Evolutionary conservation across 1,140 invertebrate species (phyloP).

Genomic region (Oryzaephilus surinamensis): DNA sequence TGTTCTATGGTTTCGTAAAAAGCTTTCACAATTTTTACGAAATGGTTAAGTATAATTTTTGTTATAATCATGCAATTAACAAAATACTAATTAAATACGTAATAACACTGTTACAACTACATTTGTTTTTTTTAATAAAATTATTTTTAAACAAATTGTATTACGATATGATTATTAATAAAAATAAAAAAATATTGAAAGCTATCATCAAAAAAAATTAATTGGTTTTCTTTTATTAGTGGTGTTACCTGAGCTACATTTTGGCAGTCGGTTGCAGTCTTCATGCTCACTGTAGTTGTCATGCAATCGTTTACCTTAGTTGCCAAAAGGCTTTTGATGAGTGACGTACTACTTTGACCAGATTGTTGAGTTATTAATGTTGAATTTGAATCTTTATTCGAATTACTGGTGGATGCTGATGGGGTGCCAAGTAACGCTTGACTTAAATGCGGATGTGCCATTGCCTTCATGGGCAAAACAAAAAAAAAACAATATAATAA

Average conservation of each 20-base stretch:
- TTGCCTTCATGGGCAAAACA: conserved; percentile 36
- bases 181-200: neutral
- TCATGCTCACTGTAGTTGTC: conserved; percentile 40
- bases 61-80: too few species aligned
- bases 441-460: conserved; percentile 50
- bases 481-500: conserved; percentile 1
- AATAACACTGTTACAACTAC: conserved; percentile 27
- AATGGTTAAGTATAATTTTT: too few species aligned
- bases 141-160: neutral
- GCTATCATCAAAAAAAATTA: neutral
- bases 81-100: too few species aligned
- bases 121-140: neutral
- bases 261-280: conserved; percentile 35
- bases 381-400: conserved; percentile 25
- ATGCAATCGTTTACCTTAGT: conserved; percentile 69
- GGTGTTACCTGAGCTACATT: conserved; percentile 39
- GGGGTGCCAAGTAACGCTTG: conserved; percentile 47
- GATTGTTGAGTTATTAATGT: conserved; percentile 9
- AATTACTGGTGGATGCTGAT: conserved; percentile 31
- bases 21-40: too few species aligned
- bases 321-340: conserved; percentile 77
- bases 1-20: too few species aligned
- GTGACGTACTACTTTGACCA: conserved; percentile 43
- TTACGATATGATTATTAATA: conserved; percentile 1
- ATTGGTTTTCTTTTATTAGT: conserved; percentile 24